These are phyloP conservation scores for Microtus montanus DNA, from an alignment of 2,113 vertebrate species.

Conservation along the genomic window DNA sequence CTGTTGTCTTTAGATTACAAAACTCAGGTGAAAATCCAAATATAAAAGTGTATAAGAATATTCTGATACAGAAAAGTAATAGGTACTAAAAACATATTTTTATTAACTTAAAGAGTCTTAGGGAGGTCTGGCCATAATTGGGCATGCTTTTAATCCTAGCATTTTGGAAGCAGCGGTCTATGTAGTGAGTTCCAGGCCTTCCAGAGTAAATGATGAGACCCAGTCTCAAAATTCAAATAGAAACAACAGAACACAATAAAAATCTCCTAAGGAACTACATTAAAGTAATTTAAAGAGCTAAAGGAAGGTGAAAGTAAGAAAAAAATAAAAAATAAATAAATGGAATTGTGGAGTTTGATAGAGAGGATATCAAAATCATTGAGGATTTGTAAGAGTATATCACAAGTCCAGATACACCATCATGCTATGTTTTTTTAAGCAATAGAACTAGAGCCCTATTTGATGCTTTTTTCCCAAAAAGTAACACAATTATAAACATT, in stretches of 20 bases:
- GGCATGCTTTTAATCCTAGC: neutral
- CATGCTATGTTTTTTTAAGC: neutral
- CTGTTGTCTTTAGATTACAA: neutral
- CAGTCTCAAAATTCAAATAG: neutral
- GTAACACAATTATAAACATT: neutral
- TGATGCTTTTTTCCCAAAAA: slow-evolving; percentile 2
- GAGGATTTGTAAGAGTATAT: neutral
- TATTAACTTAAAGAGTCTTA: neutral
- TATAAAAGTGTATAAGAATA: neutral
- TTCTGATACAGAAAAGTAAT: neutral
- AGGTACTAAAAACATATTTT: neutral
- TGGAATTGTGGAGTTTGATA: neutral
- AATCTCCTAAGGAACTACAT: neutral
- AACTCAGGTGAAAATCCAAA: neutral
- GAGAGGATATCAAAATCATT: neutral
- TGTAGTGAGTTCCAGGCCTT: neutral
- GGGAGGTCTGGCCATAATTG: no score
- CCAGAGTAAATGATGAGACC: neutral
- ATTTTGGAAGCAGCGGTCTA: neutral
- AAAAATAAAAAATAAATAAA: neutral
- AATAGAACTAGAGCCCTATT: neutral
- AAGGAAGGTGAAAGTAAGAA: neutral
- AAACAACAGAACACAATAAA: neutral
- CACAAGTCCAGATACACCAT: neutral
- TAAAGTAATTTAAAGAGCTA: slow-evolving; percentile 22